Conservation (phyloP, 92 coral and sea anemone species). For the Porites rus region DNA sequence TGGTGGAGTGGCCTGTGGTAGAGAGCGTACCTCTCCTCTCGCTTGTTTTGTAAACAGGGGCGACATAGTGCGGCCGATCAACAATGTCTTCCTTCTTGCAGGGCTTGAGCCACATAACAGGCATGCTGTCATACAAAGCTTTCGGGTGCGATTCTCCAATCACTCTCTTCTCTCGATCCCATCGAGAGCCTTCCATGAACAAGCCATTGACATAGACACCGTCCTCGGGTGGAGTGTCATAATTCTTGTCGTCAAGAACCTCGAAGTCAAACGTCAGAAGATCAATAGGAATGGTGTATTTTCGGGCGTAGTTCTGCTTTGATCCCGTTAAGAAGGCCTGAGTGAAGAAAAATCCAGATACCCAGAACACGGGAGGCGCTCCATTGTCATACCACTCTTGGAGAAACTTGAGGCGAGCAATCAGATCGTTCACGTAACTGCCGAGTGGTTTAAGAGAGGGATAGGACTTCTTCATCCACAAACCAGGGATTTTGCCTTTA, state of each 20-base stretch:
- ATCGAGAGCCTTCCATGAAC: slow-evolving; percentile 97
- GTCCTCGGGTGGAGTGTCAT: slow-evolving; percentile 94
- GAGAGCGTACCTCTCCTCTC: slow-evolving; percentile 98
- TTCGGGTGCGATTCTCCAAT: slow-evolving; percentile 96
- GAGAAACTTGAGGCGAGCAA: slow-evolving; percentile 94
- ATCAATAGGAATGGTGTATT: slow-evolving; percentile 98
- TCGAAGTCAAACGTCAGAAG: slow-evolving; percentile 92
- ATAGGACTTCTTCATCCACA: slow-evolving; percentile 99
- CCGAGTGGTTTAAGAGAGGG: slow-evolving; percentile 99
- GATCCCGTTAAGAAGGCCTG: slow-evolving; percentile 99
- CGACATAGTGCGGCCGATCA: slow-evolving; percentile 88
- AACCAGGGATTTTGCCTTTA: slow-evolving; percentile 92
- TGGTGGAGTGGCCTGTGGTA: slow-evolving; percentile 99
- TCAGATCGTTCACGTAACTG: slow-evolving; percentile 94
- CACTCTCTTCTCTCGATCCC: slow-evolving; percentile 88
- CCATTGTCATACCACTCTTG: slow-evolving; percentile 98
- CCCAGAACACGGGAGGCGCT: slow-evolving; percentile 95
- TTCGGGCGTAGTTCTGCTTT: slow-evolving; percentile 97
- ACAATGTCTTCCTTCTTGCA: slow-evolving; percentile 95
- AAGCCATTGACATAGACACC: slow-evolving; percentile 96
- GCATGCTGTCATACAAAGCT: slow-evolving; percentile 86
- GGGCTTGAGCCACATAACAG: slow-evolving; percentile 96
- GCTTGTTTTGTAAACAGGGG: slow-evolving; percentile 98
- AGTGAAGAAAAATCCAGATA: slow-evolving; percentile 97
- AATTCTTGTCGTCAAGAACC: slow-evolving; percentile 93